Conservation (phyloP, 2,113 vertebrate genomes). For the Oryzias curvinotus region DNA sequence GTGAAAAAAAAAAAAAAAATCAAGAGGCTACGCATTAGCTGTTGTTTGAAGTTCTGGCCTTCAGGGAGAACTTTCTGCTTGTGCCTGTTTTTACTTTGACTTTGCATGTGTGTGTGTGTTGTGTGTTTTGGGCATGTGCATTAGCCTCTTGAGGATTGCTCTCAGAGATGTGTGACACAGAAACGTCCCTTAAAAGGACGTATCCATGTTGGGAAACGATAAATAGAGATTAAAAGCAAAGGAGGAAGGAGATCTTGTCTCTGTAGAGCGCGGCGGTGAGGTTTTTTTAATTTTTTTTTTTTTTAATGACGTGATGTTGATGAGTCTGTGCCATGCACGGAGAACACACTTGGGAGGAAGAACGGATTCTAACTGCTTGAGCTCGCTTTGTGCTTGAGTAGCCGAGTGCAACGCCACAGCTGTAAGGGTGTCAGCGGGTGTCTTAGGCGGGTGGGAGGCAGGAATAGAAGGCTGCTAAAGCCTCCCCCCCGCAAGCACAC, state of each 20-base stretch:
- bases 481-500: slow-evolving; percentile 8
- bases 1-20: slow-evolving; percentile 19
- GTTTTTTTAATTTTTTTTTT: not conserved
- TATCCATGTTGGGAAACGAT: slow-evolving; percentile 38
- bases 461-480: slow-evolving; percentile 30
- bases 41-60: slow-evolving; percentile 37
- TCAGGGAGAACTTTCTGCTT: slow-evolving; percentile 15
- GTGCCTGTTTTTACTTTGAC: slow-evolving; percentile 14
- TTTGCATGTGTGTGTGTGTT: slow-evolving; percentile 2
- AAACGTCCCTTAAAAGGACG: slow-evolving; percentile 31
- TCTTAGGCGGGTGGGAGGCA: slow-evolving; percentile 27
- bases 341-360: slow-evolving; percentile 5
- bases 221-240: slow-evolving; percentile 15
- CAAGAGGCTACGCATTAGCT: slow-evolving; percentile 24
- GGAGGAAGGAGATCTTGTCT: slow-evolving; percentile 6
- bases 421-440: slow-evolving; percentile 58
- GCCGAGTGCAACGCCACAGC: slow-evolving; percentile 65
- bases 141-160: slow-evolving; percentile 24
- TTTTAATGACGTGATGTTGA: slow-evolving; percentile 6
- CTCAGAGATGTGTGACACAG: slow-evolving; percentile 28
- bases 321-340: not conserved
- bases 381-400: slow-evolving; percentile 45
- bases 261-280: not conserved
- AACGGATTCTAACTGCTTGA: slow-evolving; percentile 64
- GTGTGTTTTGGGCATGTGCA: slow-evolving; percentile 3